Base-by-base conservation (phyloP, 2,888 invertebrate genomes). In the Clanis bilineata region DNA sequence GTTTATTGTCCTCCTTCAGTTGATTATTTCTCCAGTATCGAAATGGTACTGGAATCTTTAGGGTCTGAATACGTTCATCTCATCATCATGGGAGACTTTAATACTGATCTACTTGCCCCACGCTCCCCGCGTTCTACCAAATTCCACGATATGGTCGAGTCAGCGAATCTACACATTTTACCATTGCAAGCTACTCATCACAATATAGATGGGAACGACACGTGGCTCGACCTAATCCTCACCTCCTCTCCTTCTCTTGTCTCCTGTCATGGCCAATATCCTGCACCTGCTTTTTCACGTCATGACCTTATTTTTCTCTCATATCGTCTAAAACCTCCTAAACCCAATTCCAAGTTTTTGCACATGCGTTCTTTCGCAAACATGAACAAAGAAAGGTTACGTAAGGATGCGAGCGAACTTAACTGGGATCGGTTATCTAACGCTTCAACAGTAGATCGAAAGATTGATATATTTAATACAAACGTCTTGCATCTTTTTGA, bases 41-140 rank as follows among this genome's bases (percentile, higher is more conserved):
- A 64, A 43, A 7, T 28, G 21, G 32, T 58, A 2, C 21, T 66
- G 0, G 60, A 63, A 21, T 15, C 62, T 12, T 10, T 67, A 4
- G 21, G 58, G 18, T 43, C 66, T 2, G 54, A 57, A 6, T 65
- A 63, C 44, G n/a, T 15, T n/a, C 59, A 64, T 43, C 57, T 57
- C 7, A 32, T 69, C n/a, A 61, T 66, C 39, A 58, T 68, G 60
- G 64, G n/a, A n/a, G n/a, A n/a, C n/a, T n/a, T n/a, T n/a, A n/a
- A n/a, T n/a, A n/a, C n/a, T n/a, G n/a, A n/a, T 44, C 47, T 61
- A 7, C 38, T 56, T 3, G 25, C 10, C 25, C 23, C 10, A 22
- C 10, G 28, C 15, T 25, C 56, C 12, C 2, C 44, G 23, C 43
- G 57, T 38, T 51, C 65, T 43, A 6, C 15, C 36, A 57, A 61